A percentile compares a stretch with the other conserved stretches of the same genome.
Evolutionary conservation across 2,888 invertebrate genomes (phyloP).

Genomic region (Polydesmus complanatus): DNA sequence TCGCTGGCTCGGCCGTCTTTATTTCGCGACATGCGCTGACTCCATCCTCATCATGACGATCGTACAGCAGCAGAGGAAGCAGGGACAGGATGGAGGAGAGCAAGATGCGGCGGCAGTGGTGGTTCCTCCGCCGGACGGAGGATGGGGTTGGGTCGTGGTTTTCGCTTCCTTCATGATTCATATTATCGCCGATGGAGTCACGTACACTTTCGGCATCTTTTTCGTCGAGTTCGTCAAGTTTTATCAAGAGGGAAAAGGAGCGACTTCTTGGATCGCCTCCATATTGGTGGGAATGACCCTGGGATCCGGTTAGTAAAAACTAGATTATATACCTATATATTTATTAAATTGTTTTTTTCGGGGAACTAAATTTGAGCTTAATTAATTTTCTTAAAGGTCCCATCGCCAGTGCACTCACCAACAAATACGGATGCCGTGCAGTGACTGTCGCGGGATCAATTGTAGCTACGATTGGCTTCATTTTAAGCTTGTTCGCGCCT

Average conservation of each 20-base stretch:
- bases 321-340: too few species aligned
- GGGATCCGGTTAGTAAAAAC: conserved; percentile 73
- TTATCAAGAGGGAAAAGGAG: conserved; percentile 69
- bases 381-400: conserved; percentile 54
- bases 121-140: conserved; percentile 55
- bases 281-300: conserved; percentile 89
- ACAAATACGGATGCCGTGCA: conserved; percentile 79
- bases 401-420: conserved; percentile 84
- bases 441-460: conserved; percentile 80
- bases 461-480: conserved; percentile 56
- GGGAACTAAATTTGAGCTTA: not conserved
- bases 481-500: conserved; percentile 64
- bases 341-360: not conserved
- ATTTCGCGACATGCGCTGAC: too few species aligned
- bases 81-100: not conserved
- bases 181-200: conserved; percentile 89
- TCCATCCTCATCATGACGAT: not conserved
- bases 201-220: conserved; percentile 93
- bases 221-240: conserved; percentile 70
- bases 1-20: too few species aligned
- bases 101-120: conserved; percentile 7
- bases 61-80: conserved; percentile 3
- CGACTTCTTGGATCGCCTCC: conserved; percentile 85
- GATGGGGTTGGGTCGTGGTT: conserved; percentile 91
- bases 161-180: conserved; percentile 94